A percentile compares a stretch with the other conserved stretches of the same genome.
Conservation (phyloP, 2,797 vertebrate species). For the Onychomys torridus region DNA sequence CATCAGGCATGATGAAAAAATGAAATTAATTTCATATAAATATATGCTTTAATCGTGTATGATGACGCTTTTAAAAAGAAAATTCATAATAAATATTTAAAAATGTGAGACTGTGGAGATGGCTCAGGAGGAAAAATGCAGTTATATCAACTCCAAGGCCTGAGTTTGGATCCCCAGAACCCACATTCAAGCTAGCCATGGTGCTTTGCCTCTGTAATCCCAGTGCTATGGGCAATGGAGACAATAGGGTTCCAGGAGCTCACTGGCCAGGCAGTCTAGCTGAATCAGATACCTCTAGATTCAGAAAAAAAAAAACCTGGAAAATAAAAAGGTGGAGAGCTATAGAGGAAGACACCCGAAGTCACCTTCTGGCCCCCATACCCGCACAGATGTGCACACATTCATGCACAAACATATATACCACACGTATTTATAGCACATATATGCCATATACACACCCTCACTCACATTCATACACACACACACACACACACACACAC, state of each 20-base stretch:
- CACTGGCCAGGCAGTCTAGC: background rate
- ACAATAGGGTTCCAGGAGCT: background rate
- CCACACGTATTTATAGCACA: background rate
- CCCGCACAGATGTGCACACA: background rate
- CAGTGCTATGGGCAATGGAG: background rate
- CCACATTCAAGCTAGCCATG: no score
- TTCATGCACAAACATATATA: background rate
- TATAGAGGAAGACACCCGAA: background rate
- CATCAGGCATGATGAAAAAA: constrained; percentile 20
- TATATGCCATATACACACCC: background rate
- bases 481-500: background rate
- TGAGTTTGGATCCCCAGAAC: no score
- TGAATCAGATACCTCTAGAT: no score
- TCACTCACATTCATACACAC: background rate
- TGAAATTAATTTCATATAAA: background rate
- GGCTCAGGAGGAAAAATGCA: background rate
- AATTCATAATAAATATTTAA: background rate
- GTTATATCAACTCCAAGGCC: no score
- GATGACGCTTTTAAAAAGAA: background rate
- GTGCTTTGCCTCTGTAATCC: no score
- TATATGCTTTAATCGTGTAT: background rate
- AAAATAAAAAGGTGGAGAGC: background rate
- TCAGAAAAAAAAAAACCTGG: background rate
- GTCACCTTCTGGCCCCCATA: background rate
- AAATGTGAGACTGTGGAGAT: background rate